phyloP scores from a whole-genome alignment of 2,113 vertebrate genomes.

The Desmodus rotundus region DNA sequence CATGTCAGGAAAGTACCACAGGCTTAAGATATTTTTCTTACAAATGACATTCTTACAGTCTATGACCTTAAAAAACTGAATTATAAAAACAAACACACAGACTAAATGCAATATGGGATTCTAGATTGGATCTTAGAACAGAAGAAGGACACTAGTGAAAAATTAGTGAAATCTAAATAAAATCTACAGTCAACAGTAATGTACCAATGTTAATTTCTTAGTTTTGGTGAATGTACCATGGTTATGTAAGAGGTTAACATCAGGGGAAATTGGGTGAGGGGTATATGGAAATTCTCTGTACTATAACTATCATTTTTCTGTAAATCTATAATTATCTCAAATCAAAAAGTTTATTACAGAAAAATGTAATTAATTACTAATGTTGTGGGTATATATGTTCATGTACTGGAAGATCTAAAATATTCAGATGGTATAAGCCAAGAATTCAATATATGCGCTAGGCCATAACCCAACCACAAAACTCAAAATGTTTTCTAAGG shows the following conservation, averaged over 20 bases:
- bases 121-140: neutral
- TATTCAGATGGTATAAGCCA: neutral
- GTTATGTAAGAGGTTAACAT: neutral
- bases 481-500: constrained; percentile 21
- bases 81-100: neutral
- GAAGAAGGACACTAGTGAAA: neutral
- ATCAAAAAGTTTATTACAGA: constrained; percentile 11
- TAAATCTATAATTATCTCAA: neutral
- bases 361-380: neutral
- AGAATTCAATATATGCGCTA: neutral
- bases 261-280: neutral
- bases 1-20: neutral
- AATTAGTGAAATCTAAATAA: neutral
- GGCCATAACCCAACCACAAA: neutral
- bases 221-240: neutral
- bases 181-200: neutral
- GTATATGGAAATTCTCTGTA: neutral
- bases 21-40: neutral
- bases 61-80: neutral
- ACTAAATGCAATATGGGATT: neutral
- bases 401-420: constrained; percentile 9
- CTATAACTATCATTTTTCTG: neutral
- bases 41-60: neutral
- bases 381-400: neutral
- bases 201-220: neutral